Evolutionary conservation across 1,140 invertebrate species (phyloP), one percentile per base, ranked within the genome.

Genomic region (Lordiphosa clarofinis): DNA sequence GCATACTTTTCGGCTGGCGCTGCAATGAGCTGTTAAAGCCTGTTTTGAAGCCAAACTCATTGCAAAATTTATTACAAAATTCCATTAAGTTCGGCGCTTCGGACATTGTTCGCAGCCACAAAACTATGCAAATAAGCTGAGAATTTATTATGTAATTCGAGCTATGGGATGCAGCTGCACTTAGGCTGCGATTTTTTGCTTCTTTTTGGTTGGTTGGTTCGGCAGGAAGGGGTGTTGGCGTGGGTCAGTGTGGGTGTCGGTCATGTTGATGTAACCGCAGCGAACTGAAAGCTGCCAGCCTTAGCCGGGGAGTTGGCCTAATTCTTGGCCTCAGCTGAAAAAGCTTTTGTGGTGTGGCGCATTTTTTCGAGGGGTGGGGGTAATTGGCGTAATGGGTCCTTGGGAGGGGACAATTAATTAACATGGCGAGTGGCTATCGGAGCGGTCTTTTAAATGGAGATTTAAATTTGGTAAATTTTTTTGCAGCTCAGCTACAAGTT

Each of bases 91-190:
- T 65, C 11, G 40, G 42, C 42, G 40, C 36, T 69, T 64, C 57
- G 69, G 60, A 68, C 78, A 82, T 82, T 78, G 78, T 84, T 84
- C 78, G 56, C 75, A 56, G 57, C 78, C 73, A 42, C 78, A 84
- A 78, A 82, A 82, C 78, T 82, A 82, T 82, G 78, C 78, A 82
- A 82, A 82, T 82, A 82, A 82, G 78, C 78, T 63, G 64, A 60
- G 73, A 82, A 84, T 82, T 82, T 82, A 78, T 82, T 78, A 78
- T 73, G 69, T 82, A 82, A 82, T 82, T 79, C 61, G 53, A 66
- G 54, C 58, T 60, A 73, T 54, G 67, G 50, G 33, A 40, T 35
- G 21, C 21, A 55, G 54, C 38, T 67, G 48, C 59, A 63, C 55
- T 68, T 47, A 63, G 56, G 52, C 39, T 52, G 47, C 54, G 43